Percentiles rank a stretch among this genome's conserved stretches.
These are phyloP conservation scores for Scyliorhinus canicula DNA, from an alignment of 2,797 vertebrate genomes.

Conservation along the genomic window DNA sequence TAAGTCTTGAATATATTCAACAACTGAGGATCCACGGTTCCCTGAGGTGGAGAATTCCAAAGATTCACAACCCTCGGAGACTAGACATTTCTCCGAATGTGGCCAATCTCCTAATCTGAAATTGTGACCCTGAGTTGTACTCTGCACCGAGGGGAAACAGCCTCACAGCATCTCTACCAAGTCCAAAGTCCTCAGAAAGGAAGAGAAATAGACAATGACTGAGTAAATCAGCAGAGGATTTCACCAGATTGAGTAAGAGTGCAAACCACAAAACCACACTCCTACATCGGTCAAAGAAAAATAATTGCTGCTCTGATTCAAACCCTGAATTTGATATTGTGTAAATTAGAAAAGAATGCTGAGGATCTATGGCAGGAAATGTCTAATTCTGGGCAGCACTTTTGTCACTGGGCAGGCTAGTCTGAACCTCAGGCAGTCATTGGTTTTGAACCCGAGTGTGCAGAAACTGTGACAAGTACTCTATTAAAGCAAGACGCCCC, in stretches of 20 bases:
- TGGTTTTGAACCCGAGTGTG: background rate
- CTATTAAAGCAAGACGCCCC: background rate
- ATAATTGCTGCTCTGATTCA: background rate
- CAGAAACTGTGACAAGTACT: background rate
- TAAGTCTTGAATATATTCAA: background rate
- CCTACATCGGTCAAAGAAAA: background rate
- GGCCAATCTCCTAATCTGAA: background rate
- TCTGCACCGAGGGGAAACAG: background rate
- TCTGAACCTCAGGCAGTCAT: background rate
- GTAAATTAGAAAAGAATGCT: background rate
- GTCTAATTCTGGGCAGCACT: background rate
- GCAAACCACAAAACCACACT: constrained; percentile 1
- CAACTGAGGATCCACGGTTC: background rate
- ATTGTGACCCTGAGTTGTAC: too few species aligned
- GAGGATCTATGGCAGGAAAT: background rate
- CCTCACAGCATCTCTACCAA: background rate
- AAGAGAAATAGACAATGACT: background rate
- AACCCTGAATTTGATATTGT: background rate
- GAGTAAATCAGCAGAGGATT: background rate
- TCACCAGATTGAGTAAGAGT: background rate
- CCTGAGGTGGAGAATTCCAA: background rate
- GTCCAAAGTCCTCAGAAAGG: background rate
- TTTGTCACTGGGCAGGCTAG: too few species aligned
- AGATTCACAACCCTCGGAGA: background rate
- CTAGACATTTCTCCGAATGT: background rate